Evolutionary conservation across 2,797 vertebrate genomes (phyloP).

Genomic region (Halcyon leucocephala): DNA sequence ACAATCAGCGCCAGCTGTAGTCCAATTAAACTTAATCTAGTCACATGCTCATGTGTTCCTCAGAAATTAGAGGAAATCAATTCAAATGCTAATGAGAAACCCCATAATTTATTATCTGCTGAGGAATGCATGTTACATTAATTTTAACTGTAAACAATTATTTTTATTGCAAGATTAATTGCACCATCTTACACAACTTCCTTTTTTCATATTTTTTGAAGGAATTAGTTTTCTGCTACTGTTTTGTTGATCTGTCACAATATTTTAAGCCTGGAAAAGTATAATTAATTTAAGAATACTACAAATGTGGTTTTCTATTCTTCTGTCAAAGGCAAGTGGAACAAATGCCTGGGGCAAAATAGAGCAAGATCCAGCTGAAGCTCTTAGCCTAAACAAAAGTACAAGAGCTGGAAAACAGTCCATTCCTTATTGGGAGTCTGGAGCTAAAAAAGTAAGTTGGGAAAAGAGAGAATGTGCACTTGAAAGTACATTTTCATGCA

Average conservation of each 20-base stretch:
- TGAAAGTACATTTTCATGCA: background rate
- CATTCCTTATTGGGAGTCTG: background rate
- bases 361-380: conserved; percentile 64
- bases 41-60: conserved; percentile 84
- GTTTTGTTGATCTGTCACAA: conserved; percentile 81
- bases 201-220: conserved; percentile 84
- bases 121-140: conserved; percentile 90
- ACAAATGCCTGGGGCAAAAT: conserved; percentile 74
- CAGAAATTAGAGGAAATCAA: conserved; percentile 90
- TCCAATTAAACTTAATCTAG: conserved; percentile 88
- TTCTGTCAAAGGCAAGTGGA: conserved; percentile 77
- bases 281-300: conserved; percentile 80
- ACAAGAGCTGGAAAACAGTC: conserved; percentile 32
- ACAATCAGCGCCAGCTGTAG: conserved; percentile 83
- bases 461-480: background rate
- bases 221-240: conserved; percentile 80
- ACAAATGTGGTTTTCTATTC: conserved; percentile 78
- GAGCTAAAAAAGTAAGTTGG: background rate
- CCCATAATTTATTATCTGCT: conserved; percentile 92
- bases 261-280: conserved; percentile 76
- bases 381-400: conserved; percentile 63
- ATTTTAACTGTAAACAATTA: conserved; percentile 94
- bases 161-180: conserved; percentile 93
- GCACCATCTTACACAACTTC: conserved; percentile 83
- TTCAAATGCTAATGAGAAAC: conserved; percentile 90